Conservation (phyloP, 2,113 vertebrate species). For the Danionella cerebrum region DNA sequence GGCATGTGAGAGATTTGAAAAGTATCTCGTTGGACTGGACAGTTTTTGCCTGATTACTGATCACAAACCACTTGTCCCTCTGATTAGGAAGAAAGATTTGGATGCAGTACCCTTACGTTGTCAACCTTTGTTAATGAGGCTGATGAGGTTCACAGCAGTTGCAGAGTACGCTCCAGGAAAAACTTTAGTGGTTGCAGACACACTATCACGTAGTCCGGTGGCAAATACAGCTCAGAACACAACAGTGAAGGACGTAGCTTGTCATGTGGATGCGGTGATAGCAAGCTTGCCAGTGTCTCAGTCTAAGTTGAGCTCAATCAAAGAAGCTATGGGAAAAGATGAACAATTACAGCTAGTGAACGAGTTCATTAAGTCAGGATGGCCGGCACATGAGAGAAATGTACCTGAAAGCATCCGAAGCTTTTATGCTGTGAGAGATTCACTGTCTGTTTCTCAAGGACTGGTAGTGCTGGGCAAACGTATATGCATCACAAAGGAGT, state of each 20-base stretch:
- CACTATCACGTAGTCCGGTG: constrained; percentile 17
- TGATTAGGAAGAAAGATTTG: constrained; percentile 39
- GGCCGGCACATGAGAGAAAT: constrained; percentile 5
- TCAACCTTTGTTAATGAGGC: constrained; percentile 37
- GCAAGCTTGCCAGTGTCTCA: neutral
- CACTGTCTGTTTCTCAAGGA: neutral
- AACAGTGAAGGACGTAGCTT: neutral
- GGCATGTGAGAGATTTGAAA: constrained; percentile 43
- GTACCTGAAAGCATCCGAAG: neutral
- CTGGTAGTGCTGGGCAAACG: neutral
- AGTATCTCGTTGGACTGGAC: constrained; percentile 39
- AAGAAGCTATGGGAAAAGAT: neutral
- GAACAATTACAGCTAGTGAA: neutral
- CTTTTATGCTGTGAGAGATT: neutral
- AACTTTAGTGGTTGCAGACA: constrained; percentile 10
- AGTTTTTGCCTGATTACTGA: constrained; percentile 38
- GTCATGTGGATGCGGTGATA: neutral
- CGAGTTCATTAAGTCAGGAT: neutral
- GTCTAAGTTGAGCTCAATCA: neutral
- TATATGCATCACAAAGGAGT: neutral
- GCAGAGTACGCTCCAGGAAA: constrained; percentile 14
- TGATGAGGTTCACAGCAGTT: neutral
- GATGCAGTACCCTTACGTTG: constrained; percentile 34
- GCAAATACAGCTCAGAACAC: neutral
- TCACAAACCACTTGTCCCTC: constrained; percentile 36